phyloP scores from a whole-genome alignment of 2,888 invertebrate genomes.

The Melitaea athalia region DNA sequence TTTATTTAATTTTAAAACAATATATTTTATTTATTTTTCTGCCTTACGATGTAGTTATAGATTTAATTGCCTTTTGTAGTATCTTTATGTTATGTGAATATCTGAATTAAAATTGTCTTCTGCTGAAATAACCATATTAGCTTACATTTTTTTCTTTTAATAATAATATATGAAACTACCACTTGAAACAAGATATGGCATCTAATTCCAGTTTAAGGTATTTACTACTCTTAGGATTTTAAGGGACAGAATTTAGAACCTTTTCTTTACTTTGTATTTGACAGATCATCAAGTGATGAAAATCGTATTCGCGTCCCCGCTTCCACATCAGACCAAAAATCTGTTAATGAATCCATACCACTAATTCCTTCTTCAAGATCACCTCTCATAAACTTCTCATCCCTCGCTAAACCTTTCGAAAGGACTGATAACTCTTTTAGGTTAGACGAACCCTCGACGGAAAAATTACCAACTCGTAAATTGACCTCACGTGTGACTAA shows the following conservation, averaged over 20 bases:
- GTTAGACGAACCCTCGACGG: constrained; percentile 63
- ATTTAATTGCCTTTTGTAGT: constrained; percentile 40
- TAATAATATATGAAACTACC: background rate
- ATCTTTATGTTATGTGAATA: constrained; percentile 47
- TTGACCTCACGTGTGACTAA: constrained; percentile 62
- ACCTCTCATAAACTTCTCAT: constrained; percentile 68
- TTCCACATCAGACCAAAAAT: constrained; percentile 71
- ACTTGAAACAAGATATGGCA: constrained; percentile 9
- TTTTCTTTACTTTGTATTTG: constrained; percentile 80
- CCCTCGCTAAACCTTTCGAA: constrained; percentile 77
- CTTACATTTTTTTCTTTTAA: background rate
- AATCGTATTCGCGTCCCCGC: constrained; percentile 65
- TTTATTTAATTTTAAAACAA: constrained; percentile 4
- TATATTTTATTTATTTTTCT: constrained; percentile 12
- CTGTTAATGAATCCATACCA: constrained; percentile 61
- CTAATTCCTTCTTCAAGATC: constrained; percentile 56
- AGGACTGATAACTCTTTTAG: constrained; percentile 71
- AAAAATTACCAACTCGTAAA: constrained; percentile 56
- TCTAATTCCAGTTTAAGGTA: constrained; percentile 16
- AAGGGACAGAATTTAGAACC: constrained; percentile 72
- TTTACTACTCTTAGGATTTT: background rate
- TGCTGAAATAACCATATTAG: background rate
- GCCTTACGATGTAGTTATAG: constrained; percentile 24
- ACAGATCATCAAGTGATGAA: constrained; percentile 82
- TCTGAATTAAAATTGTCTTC: background rate